phyloP scores from a whole-genome alignment of 2,888 invertebrate species.

The Habroteleia sp. region DNA sequence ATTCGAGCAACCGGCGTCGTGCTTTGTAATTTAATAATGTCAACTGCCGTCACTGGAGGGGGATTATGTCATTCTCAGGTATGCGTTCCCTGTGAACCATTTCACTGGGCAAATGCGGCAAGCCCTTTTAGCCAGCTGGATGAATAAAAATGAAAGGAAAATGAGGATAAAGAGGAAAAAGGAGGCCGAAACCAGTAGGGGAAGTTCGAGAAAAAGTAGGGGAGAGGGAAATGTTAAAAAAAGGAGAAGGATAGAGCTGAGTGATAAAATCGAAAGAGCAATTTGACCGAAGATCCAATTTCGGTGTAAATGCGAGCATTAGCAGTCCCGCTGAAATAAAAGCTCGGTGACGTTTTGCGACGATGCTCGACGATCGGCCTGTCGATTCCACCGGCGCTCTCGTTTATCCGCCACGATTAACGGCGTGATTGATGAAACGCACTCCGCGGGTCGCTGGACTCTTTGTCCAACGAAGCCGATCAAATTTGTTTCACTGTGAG shows the following conservation, averaged over 20 bases:
- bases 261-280: too few species aligned
- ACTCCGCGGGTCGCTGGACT: too few species aligned
- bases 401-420: slow-evolving; percentile 37
- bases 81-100: slow-evolving; percentile 9
- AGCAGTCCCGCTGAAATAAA: slow-evolving; percentile 23
- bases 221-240: too few species aligned
- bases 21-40: slow-evolving; percentile 28
- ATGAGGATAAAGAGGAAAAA: not conserved
- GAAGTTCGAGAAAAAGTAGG: too few species aligned
- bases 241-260: too few species aligned
- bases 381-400: slow-evolving; percentile 36
- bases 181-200: too few species aligned
- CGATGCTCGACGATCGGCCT: too few species aligned
- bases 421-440: slow-evolving; percentile 40
- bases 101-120: slow-evolving; percentile 1
- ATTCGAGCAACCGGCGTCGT: not conserved
- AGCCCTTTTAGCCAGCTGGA: slow-evolving; percentile 4
- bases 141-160: not conserved
- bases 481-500: slow-evolving; percentile 31
- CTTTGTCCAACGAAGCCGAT: slow-evolving; percentile 5
- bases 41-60: slow-evolving; percentile 9
- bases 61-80: slow-evolving; percentile 4
- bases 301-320: slow-evolving; percentile 32
- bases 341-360: slow-evolving; percentile 21
- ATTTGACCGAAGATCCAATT: slow-evolving; percentile 16